Conservation (phyloP, 2,888 invertebrate species). For the Listrodromus nycthemerus region DNA sequence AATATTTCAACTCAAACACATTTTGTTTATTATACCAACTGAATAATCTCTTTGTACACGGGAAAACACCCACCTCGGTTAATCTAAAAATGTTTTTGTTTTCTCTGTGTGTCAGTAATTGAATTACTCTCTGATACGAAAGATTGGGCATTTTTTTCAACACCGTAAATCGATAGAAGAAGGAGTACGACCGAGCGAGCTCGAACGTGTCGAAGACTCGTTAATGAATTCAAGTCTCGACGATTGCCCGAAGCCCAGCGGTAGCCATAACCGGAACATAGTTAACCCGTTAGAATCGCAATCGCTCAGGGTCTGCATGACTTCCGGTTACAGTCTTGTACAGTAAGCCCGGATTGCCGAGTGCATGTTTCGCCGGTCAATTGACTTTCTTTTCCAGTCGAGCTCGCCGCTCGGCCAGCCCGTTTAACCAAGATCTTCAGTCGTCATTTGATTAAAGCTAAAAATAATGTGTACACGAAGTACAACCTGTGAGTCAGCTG, state of each 20-base stretch:
- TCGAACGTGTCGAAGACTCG: slow-evolving; percentile 13
- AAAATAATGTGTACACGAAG: background rate
- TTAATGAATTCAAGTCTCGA: slow-evolving; percentile 39
- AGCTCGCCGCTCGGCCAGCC: slow-evolving; percentile 24
- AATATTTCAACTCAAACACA: too few relatives aligned
- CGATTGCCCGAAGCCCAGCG: slow-evolving; percentile 17
- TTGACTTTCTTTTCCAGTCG: slow-evolving; percentile 63
- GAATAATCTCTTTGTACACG: too few relatives aligned
- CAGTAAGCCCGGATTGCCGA: slow-evolving; percentile 21
- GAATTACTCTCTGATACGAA: background rate
- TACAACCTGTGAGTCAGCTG: background rate
- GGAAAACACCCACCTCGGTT: too few relatives aligned
- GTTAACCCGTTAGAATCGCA: slow-evolving; percentile 65
- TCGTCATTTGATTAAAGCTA: slow-evolving; percentile 11
- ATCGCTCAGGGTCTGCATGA: slow-evolving; percentile 62
- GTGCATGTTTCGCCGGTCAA: slow-evolving; percentile 40
- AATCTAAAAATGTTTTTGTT: too few relatives aligned
- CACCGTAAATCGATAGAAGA: slow-evolving; percentile 15
- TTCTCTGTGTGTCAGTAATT: too few relatives aligned
- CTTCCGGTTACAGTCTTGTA: slow-evolving; percentile 63
- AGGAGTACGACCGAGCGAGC: background rate
- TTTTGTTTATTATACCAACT: too few relatives aligned
- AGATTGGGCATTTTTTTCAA: background rate
- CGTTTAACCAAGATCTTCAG: slow-evolving; percentile 27
- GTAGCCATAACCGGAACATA: slow-evolving; percentile 58